A percentile compares a stretch with the other conserved stretches of the same genome.
These are phyloP conservation scores for Lonchura striata DNA, from an alignment of 2,113 vertebrate genomes.

Conservation along the genomic window DNA sequence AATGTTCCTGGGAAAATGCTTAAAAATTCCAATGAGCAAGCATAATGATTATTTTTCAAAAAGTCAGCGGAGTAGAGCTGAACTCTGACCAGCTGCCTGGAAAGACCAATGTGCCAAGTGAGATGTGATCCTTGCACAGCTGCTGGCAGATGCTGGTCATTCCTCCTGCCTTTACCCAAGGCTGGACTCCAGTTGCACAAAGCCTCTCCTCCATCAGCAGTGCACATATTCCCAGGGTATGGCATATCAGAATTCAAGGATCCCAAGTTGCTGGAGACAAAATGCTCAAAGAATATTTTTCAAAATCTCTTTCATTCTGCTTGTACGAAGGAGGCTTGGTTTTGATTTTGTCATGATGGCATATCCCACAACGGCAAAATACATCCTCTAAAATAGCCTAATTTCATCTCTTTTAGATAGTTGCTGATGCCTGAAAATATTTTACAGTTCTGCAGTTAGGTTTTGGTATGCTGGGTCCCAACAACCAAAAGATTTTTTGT, in stretches of 20 bases:
- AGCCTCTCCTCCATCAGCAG: neutral
- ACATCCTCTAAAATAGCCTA: fast-evolving
- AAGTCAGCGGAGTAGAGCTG: neutral
- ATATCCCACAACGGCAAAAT: neutral
- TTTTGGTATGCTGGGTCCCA: neutral
- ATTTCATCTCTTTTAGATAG: neutral
- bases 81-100: neutral
- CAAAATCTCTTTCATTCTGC: neutral
- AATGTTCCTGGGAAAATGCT: neutral
- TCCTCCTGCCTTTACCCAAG: neutral
- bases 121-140: neutral
- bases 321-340: neutral
- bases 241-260: neutral
- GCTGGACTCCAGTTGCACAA: neutral
- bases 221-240: neutral
- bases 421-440: neutral
- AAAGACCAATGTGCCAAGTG: neutral
- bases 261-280: neutral
- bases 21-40: neutral
- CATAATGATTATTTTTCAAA: neutral
- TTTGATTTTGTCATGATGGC: neutral
- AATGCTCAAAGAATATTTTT: neutral
- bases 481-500: neutral
- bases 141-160: neutral
- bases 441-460: neutral